Base-by-base conservation (phyloP, 2,888 invertebrate genomes). In the Tineola bisselliella region DNA sequence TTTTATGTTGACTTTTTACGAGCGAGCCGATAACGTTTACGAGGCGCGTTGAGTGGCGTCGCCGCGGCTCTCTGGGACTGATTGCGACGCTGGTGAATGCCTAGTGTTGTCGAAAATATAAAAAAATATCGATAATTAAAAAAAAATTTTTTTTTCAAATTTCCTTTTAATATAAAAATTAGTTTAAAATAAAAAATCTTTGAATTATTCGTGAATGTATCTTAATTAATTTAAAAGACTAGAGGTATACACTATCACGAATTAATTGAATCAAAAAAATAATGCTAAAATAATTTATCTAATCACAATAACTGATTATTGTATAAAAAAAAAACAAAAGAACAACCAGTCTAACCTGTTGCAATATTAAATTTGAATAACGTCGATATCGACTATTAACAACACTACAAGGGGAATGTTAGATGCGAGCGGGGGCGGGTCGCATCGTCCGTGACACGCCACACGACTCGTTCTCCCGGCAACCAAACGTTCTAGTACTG, bases 21-120 rank as follows among this genome's bases (percentile, higher is more conserved):
- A 84, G 74, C 77, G 75, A 74, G 72, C 79, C 84, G 84, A 84
- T 86, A 84, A 84, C 84, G 81, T 79, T 84, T 82, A 84, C 84
- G 84, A 82, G 81, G 69, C 74, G 76, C 81, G 79, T 73, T 80
- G 84, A 84, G 84, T 82, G 83, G 83, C 83, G 84, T 76, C 84
- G 81, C 81, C 75, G 75, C 75, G 83, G 75, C 82, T 82, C 81
- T 79, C 76, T 70, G 74, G 77, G 77, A 74, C 81, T 83, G 83
- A 84, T 84, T 81, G 83, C 84, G 76, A 48, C 76, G 80, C 79
- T 72, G 19, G 70, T 43, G 25, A 60, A 17, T 17, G 17, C 12
- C 1, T 12, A 30, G 25, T 25, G 25, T 25, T 25, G 25, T 25
- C 25, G 4, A 25, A n/a, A n/a, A n/a, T n/a, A n/a, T n/a, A n/a